Conservation (phyloP, 2,797 vertebrate species). For the Poeciliopsis infans region DNA sequence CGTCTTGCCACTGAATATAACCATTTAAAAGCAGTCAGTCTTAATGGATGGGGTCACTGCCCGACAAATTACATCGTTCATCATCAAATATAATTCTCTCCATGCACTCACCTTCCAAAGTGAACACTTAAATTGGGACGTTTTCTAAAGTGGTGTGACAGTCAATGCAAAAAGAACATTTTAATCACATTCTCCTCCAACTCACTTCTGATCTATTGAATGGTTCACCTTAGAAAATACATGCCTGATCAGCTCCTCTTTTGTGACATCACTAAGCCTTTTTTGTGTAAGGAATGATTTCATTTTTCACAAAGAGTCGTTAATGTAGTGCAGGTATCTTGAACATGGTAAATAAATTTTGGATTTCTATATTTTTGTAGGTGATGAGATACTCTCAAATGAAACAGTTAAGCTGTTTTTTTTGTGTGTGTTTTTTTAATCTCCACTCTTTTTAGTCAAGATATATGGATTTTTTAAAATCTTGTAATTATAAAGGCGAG, state of each 20-base stretch:
- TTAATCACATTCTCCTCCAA: slow-evolving; percentile 43
- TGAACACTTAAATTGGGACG: slow-evolving; percentile 20
- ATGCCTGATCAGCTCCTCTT: slow-evolving; percentile 11
- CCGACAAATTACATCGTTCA: slow-evolving; percentile 47
- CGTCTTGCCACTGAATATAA: slow-evolving; percentile 42
- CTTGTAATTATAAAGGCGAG: slow-evolving; percentile 43
- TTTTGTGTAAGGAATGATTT: slow-evolving; percentile 1
- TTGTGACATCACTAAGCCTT: slow-evolving; percentile 7
- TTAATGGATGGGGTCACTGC: slow-evolving; percentile 46
- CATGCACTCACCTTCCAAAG: slow-evolving; percentile 21
- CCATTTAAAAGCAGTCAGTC: slow-evolving; percentile 46
- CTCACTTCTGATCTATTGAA: slow-evolving; percentile 29
- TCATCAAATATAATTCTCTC: slow-evolving; percentile 47
- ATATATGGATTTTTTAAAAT: slow-evolving; percentile 22
- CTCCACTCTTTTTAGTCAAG: slow-evolving; percentile 61
- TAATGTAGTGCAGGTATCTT: slow-evolving; percentile 15
- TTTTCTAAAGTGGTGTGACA: slow-evolving; percentile 36
- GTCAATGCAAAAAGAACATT: slow-evolving; percentile 32
- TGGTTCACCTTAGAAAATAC: slow-evolving; percentile 23
- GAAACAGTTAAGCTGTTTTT: slow-evolving; percentile 47
- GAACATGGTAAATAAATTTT: slow-evolving; percentile 30
- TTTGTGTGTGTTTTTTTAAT: neutral
- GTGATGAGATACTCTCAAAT: slow-evolving; percentile 40
- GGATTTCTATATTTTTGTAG: slow-evolving; percentile 22
- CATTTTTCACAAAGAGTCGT: slow-evolving; percentile 17